Base-by-base conservation (phyloP, 2,888 invertebrate species). In the Rugalucina vietnamica region DNA sequence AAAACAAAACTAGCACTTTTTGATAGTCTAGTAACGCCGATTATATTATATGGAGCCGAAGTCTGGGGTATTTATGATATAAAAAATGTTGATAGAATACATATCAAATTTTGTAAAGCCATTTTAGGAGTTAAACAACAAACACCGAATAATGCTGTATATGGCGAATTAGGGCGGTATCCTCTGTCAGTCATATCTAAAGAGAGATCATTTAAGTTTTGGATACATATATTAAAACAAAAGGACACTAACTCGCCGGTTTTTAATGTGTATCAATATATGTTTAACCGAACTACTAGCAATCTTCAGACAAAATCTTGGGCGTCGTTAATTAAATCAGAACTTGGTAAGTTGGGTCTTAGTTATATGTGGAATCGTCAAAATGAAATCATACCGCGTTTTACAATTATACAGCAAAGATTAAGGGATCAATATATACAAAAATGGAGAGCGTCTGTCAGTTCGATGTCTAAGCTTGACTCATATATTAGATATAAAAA, bases 141-240 rank as follows among this genome's bases (percentile, higher is more conserved):
- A 8, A 60, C 60, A 24, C 24, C 34, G 3, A 70, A 70, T 36
- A n/a, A 10, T 70, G 70, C 70, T 3, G 39, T 70, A 70, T 70
- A 36, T 39, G 70, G 34, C 2, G 70, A 70, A 70, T 21, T 70
- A 3, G 70, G 70, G 36, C 70, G 70, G 3, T 70, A 70, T 70
- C 70, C 70, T 24, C 8, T 70, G 21, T 70, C 36, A 18, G 70
- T 70, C 36, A 12, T 70, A 70, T 39, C 36, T n/a, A 37, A 70
- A n/a, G 39, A 37, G 24, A 70, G 70, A 29, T n/a, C 39, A n/a
- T 36, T 70, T 14, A 70, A 70, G 70, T 70, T 12, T 36, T 70
- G 18, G 10, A 43, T 18, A 18, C 43, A 18, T 43, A 12, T 43
- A 8, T 12, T 43, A 43, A 43, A 54, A 21, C 4, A 4, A 4